Base-by-base conservation (phyloP, 2,797 vertebrate genomes). In the Phalanger gymnotis region DNA sequence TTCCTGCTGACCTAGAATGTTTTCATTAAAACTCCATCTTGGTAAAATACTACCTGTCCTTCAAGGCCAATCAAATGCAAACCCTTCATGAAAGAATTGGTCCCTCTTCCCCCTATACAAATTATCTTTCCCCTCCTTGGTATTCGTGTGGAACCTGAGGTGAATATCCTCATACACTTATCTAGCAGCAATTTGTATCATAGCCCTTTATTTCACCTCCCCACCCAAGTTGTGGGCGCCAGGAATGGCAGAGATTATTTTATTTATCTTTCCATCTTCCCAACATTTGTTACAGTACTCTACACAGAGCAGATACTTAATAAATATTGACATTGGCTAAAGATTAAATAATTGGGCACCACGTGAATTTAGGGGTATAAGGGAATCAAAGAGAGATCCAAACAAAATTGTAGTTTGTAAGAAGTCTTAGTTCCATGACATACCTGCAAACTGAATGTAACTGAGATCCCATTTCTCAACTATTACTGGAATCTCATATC, bases 401-500 rank as follows among this genome's bases (percentile, higher is more conserved):
- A 87, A 87, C 1, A 5, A 51, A 87, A 87, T 87, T 47, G 4
- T 9, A 22, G 34, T 94, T 61, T 92, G 31, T 91, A 51, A 95
- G n/a, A 87, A 3, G 95, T 47, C 54, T 54, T 81, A 47, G 31
- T 54, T 96, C 90, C 94, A 54, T n/a, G 91, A 96, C 47, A 51
- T 91, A 93, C n/a, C 95, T 96, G 81, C 90, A 87, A 55, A 90
- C 90, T 96, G 66, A 94, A 91, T 93, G 91, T 91, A 90, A 97
- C 96, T 94, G 91, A 91, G 73, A 34, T 96, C 91, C 87, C 92
- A 92, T 22, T 93, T 92, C 94, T 91, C 92, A 97, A 47, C 81
- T 90, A 92, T 54, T 89, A 92, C 87, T 91, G 92, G 93, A 95
- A 96, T 66, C 51, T 95, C 92, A 13, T 16, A 16, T 25, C 51